These are phyloP conservation scores for Cryptus armator DNA, from an alignment of 2,888 invertebrate genomes.

Conservation along the genomic window DNA sequence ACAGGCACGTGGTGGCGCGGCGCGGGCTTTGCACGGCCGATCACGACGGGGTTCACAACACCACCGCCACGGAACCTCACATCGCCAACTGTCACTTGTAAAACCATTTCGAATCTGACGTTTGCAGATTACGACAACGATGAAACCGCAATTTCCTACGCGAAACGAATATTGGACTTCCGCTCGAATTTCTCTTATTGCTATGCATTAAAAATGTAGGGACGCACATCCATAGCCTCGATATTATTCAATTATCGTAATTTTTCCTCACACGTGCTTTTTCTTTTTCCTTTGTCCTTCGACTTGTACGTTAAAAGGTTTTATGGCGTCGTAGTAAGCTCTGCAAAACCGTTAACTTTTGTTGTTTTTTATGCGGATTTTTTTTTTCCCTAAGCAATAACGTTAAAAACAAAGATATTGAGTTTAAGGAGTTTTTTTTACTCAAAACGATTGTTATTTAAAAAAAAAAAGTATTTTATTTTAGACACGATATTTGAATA, in stretches of 20 bases:
- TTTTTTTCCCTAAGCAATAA: not conserved
- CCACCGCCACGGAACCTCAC: constrained; percentile 72
- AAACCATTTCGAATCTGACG: constrained; percentile 62
- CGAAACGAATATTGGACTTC: constrained; percentile 19
- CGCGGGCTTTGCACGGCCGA: constrained; percentile 74
- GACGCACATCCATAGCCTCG: not conserved
- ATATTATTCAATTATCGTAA: not conserved
- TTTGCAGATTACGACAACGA: constrained; percentile 57
- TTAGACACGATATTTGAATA: not conserved
- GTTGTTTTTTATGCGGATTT: not conserved
- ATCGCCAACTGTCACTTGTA: constrained; percentile 75
- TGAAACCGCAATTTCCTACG: constrained; percentile 41
- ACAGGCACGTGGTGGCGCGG: constrained; percentile 78
- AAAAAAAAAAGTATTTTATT: not conserved
- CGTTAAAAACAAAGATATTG: not conserved
- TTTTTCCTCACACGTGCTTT: not conserved
- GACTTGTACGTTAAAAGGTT: not conserved
- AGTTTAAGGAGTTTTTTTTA: not conserved
- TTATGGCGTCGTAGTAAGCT: constrained; percentile 18
- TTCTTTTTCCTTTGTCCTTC: not conserved
- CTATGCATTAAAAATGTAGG: not conserved
- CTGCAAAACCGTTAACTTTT: not conserved
- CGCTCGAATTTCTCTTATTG: constrained; percentile 27
- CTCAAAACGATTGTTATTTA: not conserved
- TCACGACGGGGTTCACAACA: constrained; percentile 75